phyloP scores from a whole-genome alignment of 2,797 vertebrate genomes.

The Siniperca scherzeri region DNA sequence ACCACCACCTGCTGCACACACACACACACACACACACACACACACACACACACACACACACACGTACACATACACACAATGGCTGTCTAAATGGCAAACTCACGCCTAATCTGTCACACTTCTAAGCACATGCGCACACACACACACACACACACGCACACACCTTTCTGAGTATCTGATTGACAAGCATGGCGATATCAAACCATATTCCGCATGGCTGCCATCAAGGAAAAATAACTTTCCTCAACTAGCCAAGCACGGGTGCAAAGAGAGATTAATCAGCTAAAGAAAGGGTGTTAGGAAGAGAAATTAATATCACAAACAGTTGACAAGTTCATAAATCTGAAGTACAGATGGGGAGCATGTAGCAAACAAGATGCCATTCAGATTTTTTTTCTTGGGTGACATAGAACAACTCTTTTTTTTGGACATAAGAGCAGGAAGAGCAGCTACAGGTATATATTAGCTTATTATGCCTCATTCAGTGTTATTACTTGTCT shows the following conservation, averaged over 20 bases:
- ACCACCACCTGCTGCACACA: slow-evolving; percentile 62
- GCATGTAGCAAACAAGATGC: slow-evolving; percentile 63
- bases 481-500: not conserved
- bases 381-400: slow-evolving; percentile 47
- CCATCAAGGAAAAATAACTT: slow-evolving; percentile 71
- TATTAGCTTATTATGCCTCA: not conserved
- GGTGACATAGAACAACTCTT: slow-evolving; percentile 13
- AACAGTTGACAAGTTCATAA: slow-evolving; percentile 71
- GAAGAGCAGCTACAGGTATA: not conserved
- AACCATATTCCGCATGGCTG: slow-evolving; percentile 74
- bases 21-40: slow-evolving; percentile 7
- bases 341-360: slow-evolving; percentile 66
- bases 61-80: slow-evolving; percentile 13
- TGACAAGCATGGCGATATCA: slow-evolving; percentile 83
- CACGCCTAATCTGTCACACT: slow-evolving; percentile 68
- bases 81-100: slow-evolving; percentile 65
- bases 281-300: slow-evolving; percentile 69
- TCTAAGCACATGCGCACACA: slow-evolving; percentile 39
- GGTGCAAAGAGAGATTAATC: slow-evolving; percentile 77
- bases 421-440: not conserved
- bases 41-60: not conserved
- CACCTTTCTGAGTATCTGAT: slow-evolving; percentile 74
- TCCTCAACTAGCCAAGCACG: slow-evolving; percentile 56
- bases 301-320: slow-evolving; percentile 65
- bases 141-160: slow-evolving; percentile 52